Percentiles rank a stretch among this genome's conserved stretches.
phyloP scores from a whole-genome alignment of 2,888 invertebrate genomes.

The Dusona sp. region DNA sequence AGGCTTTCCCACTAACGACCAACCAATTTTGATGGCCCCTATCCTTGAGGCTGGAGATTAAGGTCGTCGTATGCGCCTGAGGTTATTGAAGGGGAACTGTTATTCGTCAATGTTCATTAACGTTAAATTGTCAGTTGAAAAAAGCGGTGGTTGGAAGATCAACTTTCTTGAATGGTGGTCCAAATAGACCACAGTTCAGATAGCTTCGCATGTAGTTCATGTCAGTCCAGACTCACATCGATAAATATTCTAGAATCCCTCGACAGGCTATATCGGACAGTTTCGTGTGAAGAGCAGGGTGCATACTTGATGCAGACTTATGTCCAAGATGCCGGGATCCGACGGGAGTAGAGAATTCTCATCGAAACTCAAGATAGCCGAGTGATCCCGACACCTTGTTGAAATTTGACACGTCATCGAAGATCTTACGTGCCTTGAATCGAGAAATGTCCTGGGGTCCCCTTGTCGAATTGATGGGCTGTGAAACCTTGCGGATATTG shows the following conservation, averaged over 20 bases:
- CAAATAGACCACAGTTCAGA: background rate
- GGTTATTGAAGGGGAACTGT: background rate
- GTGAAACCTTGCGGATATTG: background rate
- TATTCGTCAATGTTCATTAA: background rate
- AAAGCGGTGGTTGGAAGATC: background rate
- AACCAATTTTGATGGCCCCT: background rate
- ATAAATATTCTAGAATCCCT: conserved; percentile 23
- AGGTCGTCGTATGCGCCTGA: background rate
- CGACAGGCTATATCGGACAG: background rate
- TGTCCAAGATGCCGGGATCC: conserved; percentile 16
- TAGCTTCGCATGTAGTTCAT: background rate
- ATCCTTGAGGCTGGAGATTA: background rate
- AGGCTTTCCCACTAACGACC: background rate
- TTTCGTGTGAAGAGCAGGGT: conserved; percentile 22
- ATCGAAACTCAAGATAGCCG: conserved; percentile 18
- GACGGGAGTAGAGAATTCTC: conserved; percentile 21
- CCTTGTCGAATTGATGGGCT: conserved; percentile 6
- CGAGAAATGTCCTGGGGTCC: conserved; percentile 25
- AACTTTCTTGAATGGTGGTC: background rate
- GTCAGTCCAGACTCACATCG: conserved; percentile 7
- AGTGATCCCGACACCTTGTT: conserved; percentile 24
- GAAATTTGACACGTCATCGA: conserved; percentile 44
- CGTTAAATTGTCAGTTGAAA: background rate
- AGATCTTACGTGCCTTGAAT: conserved; percentile 56
- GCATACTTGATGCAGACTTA: conserved; percentile 27